Evolutionary conservation across 1,140 invertebrate genomes (phyloP), one percentile per base, ranked within the genome.

Genomic region (Drosophila navojoa): DNA sequence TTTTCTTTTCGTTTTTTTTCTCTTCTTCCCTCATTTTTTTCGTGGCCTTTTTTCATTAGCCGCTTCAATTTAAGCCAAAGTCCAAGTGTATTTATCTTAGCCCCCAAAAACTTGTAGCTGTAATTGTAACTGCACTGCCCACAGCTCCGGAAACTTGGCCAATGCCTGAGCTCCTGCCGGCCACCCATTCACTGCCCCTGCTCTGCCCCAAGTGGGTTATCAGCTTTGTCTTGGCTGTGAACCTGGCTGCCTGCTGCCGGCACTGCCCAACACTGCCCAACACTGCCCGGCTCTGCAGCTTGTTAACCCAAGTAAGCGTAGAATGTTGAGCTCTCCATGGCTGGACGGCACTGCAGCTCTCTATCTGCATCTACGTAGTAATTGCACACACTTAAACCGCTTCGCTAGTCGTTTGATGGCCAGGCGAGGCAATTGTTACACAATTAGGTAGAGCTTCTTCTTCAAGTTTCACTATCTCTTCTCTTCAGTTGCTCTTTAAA

Each of bases 21-120:
- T 15, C 6, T 49, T 25, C 22, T 45, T 45, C 15, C 5, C 27
- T 29, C 27, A 29, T 10, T 66, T 76, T 72, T 75, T 58, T 75
- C 57, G 11, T 7, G 44, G 53, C 27, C 35, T 73, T 73, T 79
- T 90, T 90, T 82, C 79, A 87, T 90, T 87, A 86, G 79, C 87
- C 44, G 69, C 69, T 72, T 90, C 79, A 81, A 90, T 90, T 84
- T 77, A 68, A 79, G 68, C 38, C 47, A 73, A 52, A 58, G 68
- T 67, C 76, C 76, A 76, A 90, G 81, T 90, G 81, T 90, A 90
- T 90, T 90, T 90, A 85, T 90, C 86, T 82, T 90, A 53, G 81
- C 62, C 50, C 50, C 64, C 69, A 32, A 53, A 66, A 86, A 82
- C 82, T 82, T 79, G 82, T 79, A 82, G 55, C 58, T 73, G 71